Base-by-base conservation (phyloP, 2,888 invertebrate species). In the Anoncus sp. region DNA sequence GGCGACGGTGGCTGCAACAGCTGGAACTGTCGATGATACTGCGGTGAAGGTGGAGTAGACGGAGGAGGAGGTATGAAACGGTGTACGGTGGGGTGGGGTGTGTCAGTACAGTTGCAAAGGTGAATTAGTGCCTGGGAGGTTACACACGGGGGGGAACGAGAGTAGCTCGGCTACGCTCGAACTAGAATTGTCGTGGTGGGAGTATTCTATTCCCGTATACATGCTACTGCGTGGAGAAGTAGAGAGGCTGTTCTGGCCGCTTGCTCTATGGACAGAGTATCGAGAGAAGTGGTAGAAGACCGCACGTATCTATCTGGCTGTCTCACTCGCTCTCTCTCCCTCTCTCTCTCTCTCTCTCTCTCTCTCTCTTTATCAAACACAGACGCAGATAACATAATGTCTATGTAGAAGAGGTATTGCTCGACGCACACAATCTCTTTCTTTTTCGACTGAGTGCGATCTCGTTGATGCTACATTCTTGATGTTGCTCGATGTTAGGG, bases 61-160 rank as follows among this genome's bases (percentile, higher is more conserved):
- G 67, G 51, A 71, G 75, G 72, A 72, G 77, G 77, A 77, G 76
- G 65, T 49, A 73, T 73, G 75, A 66, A 70, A 78, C 63, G 67
- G 45, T 62, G 62, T 57, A 22, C 63, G 49, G 51, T 55, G 22
- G 66, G 75, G 81, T 76, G 77, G 80, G 75, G 80, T 70, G 55
- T 66, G 66, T 79, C 80, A 74, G 81, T 85, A 86, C 84, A 85
- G 86, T 86, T 86, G 83, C 87, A 81, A 83, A 84, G 83, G 86
- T 85, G 84, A 87, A 87, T 88, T 87, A 86, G 80, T 83, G 82
- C 79, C 80, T 81, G 84, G 83, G 84, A 85, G 83, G 83, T 82
- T 83, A 83, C 82, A 78, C 72, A 47, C 57, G 57, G 80, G 78
- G n/a, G 82, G 79, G 84, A 84, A 85, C 79, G 81, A 83, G 81